phyloP scores from a whole-genome alignment of 2,113 vertebrate genomes.

The Nannospalax galili region DNA sequence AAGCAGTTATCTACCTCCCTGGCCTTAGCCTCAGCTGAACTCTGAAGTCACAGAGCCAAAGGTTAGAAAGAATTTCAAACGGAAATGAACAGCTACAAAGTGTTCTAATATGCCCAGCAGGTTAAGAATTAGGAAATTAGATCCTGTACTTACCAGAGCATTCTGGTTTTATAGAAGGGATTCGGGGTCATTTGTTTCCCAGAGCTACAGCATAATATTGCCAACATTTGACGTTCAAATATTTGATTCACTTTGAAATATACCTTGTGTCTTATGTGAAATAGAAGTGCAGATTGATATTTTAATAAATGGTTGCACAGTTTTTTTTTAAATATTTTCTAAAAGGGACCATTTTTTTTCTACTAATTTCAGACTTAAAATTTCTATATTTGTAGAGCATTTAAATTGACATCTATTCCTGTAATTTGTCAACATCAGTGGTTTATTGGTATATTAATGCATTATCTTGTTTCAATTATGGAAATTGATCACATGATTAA shows the following conservation, averaged over 20 bases:
- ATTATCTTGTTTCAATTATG: background rate
- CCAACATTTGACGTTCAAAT: constrained; percentile 51
- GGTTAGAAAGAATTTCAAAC: constrained; percentile 17
- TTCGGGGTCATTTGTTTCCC: constrained; percentile 31
- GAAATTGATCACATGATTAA: background rate
- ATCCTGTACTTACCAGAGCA: constrained; percentile 48
- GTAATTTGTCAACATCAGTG: background rate
- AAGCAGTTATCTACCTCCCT: background rate
- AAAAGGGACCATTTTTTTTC: background rate
- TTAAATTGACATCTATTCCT: background rate
- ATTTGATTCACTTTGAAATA: constrained; percentile 38
- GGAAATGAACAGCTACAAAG: constrained; percentile 52
- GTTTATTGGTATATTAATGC: background rate
- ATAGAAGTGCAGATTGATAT: background rate
- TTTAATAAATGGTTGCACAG: background rate
- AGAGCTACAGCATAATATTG: background rate
- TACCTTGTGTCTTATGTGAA: background rate
- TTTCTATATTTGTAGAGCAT: background rate
- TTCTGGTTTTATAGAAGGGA: constrained; percentile 46
- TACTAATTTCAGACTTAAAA: constrained; percentile 12
- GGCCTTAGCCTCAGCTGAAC: background rate
- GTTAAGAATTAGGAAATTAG: constrained; percentile 54
- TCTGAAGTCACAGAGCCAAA: constrained; percentile 18
- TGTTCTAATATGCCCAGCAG: background rate
- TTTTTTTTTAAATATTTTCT: background rate